Percentiles rank a stretch among this genome's conserved stretches.
Conservation (phyloP, 2,113 vertebrate genomes). For the Mastomys coucha region DNA sequence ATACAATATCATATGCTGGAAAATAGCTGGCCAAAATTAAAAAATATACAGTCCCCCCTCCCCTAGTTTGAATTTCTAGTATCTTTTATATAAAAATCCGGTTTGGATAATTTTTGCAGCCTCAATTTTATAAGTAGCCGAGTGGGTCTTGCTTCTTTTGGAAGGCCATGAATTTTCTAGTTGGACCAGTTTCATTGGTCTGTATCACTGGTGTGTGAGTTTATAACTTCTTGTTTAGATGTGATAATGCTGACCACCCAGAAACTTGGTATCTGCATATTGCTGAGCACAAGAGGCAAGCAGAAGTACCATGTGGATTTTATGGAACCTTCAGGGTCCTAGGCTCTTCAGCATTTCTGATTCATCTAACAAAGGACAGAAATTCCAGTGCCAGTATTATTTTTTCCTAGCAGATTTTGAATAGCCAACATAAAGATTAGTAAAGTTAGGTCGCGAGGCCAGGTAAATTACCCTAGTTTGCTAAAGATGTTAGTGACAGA, state of each 20-base stretch:
- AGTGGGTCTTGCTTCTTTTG: background rate
- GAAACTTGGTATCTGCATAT: background rate
- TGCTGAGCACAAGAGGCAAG: background rate
- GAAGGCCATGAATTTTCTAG: background rate
- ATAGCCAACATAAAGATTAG: background rate
- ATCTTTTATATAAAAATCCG: background rate
- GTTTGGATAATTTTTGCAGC: background rate
- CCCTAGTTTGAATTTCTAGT: background rate
- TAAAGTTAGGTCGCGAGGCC: background rate
- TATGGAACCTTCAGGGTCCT: background rate
- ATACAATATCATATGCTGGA: background rate
- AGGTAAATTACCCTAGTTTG: background rate
- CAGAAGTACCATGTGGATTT: background rate
- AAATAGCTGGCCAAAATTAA: constrained; percentile 1
- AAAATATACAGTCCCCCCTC: background rate
- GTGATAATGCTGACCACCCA: background rate
- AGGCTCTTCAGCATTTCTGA: background rate
- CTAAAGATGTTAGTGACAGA: background rate
- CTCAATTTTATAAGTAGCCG: background rate
- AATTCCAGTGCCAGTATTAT: background rate
- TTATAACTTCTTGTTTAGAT: background rate
- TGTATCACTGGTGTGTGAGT: background rate
- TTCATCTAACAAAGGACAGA: constrained; percentile 14
- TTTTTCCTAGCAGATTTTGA: constrained; percentile 5
- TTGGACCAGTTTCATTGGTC: background rate